Evolutionary conservation across 2,113 vertebrate species (phyloP), one percentile per base, ranked within the genome.

Genomic region (Donacobius atricapilla): DNA sequence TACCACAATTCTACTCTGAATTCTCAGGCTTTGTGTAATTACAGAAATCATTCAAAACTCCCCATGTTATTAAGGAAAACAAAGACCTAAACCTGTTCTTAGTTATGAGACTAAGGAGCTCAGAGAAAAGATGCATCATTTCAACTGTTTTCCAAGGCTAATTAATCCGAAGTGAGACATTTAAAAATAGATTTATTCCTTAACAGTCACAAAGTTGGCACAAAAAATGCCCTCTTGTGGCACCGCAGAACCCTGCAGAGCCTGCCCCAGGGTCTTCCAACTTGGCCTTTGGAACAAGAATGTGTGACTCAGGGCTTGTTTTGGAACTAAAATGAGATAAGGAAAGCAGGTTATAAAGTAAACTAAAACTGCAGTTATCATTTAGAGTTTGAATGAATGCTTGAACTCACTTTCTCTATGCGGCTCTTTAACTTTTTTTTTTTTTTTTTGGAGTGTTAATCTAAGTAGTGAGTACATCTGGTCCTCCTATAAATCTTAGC

Each of bases 181-280:
- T 45, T 82, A 76, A 84, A 91, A 91, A 83, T 5, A 64, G 37
- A 19, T 66, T 70, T 40, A 68, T 28, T 57, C 39, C 42, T 50
- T 23, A 80, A 39, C 0, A 88, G 35, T 31, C 6, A 1, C 51
- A 50, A 37, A 58, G 50, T 2, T 77, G 90, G 88, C 86, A 81
- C 47, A 23, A 89, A 70, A 95, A 90, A 83, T 70, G 89, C 95
- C 93, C 86, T 92, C 96, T 97, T 47, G 94, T 83, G 95, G 96
- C 68, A 73, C 68, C 83, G 83, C 54, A 64, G 63, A 83, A 78
- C 30, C 39, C 90, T 92, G 88, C 86, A 75, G 60, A 93, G 44
- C 13, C n/a, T 54, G 44, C n/a, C 64, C 64, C 58, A 9, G 0
- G 21, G 56, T 44, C 57, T 75, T 63, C 37, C 54, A 73, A 30